Evolutionary conservation across 2,888 invertebrate genomes (phyloP), one percentile per base, ranked within the genome.

Genomic region (Luffia ferchaultella): DNA sequence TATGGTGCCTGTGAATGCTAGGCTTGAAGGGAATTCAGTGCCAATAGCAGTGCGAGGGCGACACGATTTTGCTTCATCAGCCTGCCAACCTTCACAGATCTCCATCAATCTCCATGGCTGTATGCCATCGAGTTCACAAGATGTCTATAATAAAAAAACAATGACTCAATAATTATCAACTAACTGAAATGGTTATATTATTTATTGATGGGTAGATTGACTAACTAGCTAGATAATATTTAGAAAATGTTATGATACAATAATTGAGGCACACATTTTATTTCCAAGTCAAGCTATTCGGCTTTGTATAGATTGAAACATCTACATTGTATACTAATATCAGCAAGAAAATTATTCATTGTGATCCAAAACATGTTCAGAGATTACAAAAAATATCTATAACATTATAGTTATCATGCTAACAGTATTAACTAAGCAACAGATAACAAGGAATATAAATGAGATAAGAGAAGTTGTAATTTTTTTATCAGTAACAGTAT

Each of bases 41-140:
- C 67, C 70, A 0, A 59, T 49, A 1, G 48, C 60, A 0, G 68
- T 69, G 48, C 63, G 68, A 0, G 76, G 73, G n/a, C 65, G 62
- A 55, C 84, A 84, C 1, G 69, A 62, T 1, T 52, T 56, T 0
- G 80, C 60, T 0, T 60, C 63, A 49, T 82, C 79, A 0, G 82
- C 80, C 0, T 67, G 56, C 80, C 79, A 79, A 18, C 75, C 73
- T 15, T 76, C 74, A 55, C 84, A 84, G 42, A 83, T 72, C 50
- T 80, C 76, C 76, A 78, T 76, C 2, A 82, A 60, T 0, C 69
- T 65, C 73, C 73, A 75, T 0, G 83, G 76, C 0, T 67, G 56
- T 0, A 55, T 56, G 7, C 63, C 60, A 17, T 76, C 66, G 0
- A 79, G 61, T 9, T 70, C 66, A 49, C 83, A 84, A 0, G 60